Evolutionary conservation across 2,113 vertebrate species (phyloP).

Genomic region (Zapus hudsonius): DNA sequence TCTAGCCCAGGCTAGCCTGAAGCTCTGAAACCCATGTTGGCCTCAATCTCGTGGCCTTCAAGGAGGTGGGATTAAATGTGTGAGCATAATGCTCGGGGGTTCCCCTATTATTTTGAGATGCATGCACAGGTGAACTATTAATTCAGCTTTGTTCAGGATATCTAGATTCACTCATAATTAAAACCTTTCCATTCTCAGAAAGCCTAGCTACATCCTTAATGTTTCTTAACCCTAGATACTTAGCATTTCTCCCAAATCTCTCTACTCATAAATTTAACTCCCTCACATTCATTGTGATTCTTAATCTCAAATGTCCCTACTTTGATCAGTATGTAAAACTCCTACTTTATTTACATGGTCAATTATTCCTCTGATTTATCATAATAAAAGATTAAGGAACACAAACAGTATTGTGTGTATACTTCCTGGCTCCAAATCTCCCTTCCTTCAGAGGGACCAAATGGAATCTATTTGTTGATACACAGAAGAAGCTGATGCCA

Average conservation of each 20-base stretch:
- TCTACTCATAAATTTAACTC: background rate
- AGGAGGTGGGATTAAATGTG: no score
- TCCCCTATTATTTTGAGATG: background rate
- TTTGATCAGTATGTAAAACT: background rate
- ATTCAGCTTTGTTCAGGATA: background rate
- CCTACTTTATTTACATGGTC: background rate
- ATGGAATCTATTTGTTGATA: background rate
- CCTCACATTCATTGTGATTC: background rate
- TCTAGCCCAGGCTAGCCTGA: no score
- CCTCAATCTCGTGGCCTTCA: no score
- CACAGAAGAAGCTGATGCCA: background rate
- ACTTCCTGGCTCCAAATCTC: conserved; percentile 17
- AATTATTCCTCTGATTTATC: background rate
- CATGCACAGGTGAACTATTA: background rate
- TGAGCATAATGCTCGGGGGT: background rate
- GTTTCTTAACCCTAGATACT: conserved; percentile 1
- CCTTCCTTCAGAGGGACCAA: conserved; percentile 50
- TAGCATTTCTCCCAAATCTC: background rate
- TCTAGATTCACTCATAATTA: background rate
- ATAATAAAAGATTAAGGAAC: conserved; percentile 13
- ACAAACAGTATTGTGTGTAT: background rate
- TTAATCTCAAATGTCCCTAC: conserved; percentile 3
- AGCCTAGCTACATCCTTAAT: background rate
- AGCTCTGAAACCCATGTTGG: no score
- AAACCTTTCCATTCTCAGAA: background rate